Base-by-base conservation (phyloP, 2,888 invertebrate genomes). In the Malacosoma neustria region DNA sequence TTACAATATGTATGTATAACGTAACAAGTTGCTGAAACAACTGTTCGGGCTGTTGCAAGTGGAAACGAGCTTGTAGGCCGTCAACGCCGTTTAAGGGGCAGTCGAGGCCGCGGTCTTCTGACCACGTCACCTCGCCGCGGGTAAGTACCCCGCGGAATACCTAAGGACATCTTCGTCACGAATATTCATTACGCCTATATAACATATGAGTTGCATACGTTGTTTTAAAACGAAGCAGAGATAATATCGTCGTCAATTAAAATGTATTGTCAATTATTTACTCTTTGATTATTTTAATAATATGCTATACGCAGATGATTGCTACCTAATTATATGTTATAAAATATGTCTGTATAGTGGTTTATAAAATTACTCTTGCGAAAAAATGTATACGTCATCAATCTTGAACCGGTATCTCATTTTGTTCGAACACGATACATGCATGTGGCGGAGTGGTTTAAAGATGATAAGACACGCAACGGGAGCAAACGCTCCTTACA, bases 21-120 rank as follows among this genome's bases (percentile, higher is more conserved):
- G 69, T 68, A 62, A 72, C 63, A 72, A 69, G 70, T 69, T 71
- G 72, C 72, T 72, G 66, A 72, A 73, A 72, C 70, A 70, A 64
- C 57, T 60, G 60, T 52, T 39, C 35, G 49, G 50, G 51, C 48
- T 64, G 66, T 66, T 59, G 68, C 62, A 65, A 68, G 59, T 64
- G 45, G 49, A 45, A 40, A 42, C 36, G 44, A 61, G 67, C 72
- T 60, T 51, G 73, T 61, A 53, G 74, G 57, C 76, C 77, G 70
- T 60, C 71, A 66, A 54, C 45, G 53, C 82, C 81, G 49, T 82
- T 81, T 79, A 84, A 61, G 84, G 84, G 46, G 46, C 48, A 39
- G 45, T 51, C 75, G 81, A 79, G 80, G 76, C 71, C 75, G 63
- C 51, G 33, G 35, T 33, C 36, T 34, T 33, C 33, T 22, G 33